Base-by-base conservation (phyloP, 2,888 invertebrate genomes). In the Drosophila conformis region DNA sequence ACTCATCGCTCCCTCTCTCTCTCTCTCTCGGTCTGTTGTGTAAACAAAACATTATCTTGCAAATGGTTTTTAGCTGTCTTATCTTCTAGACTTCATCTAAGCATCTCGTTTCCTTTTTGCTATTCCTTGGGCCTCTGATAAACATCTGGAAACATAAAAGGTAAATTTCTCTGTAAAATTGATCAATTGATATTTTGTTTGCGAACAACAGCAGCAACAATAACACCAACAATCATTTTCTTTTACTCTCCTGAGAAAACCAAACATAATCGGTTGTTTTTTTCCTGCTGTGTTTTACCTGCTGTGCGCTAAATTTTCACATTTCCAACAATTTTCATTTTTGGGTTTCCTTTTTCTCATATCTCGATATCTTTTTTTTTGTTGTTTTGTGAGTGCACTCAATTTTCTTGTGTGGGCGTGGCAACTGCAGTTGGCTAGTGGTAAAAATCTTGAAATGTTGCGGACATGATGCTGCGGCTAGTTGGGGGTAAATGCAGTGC, bases 261-360 rank as follows among this genome's bases (percentile, higher is more conserved):
- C 68, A 18, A 68, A 69, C 27, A 69, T 48, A 59, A 69, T 69
- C 51, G 35, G 29, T 54, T 29, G n/a, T 21, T 69, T 54, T n/a
- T 31, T 48, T 64, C 59, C 40, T 51, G 61, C 66, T 71, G 71
- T 35, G 52, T 38, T 59, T 59, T 63, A 79, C 79, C 79, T 79
- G 82, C 81, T 73, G 64, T 77, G 81, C 81, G 66, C 67, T 80
- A 69, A 65, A 73, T 65, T 78, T 76, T 66, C 57, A 42, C 25
- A 60, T 51, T 70, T 35, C 36, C 42, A 62, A 68, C 46, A 27
- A 58, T 61, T 67, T 67, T 59, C 51, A 35, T 27, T 52, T 48
- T 60, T 40, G 13, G 6, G 10, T 61, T 65, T 53, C 33, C 36
- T 51, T 36, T 60, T 61, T 36, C 46, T 8, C 40, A 54, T 56